Base-by-base conservation (phyloP, 2,797 vertebrate genomes). In the Catostomus latipinnis region DNA sequence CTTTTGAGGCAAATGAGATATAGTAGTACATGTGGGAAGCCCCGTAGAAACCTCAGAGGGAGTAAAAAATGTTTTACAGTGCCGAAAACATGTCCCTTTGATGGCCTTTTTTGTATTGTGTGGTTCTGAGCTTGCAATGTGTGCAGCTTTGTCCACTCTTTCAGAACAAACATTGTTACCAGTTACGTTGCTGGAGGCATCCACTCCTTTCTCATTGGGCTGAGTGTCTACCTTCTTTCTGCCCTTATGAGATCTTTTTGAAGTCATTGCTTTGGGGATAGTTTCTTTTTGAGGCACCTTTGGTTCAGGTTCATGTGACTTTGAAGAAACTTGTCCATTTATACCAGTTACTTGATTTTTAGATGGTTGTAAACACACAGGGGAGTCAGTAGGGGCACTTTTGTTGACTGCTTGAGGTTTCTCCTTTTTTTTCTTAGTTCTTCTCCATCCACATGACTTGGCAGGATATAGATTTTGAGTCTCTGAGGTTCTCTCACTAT, bases 261-360 rank as follows among this genome's bases (percentile, higher is more conserved):
- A 6, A 11, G 48, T 52, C 13, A 60, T 65, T 56, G 16, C 7
- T 54, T 70, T 63, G 11, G 16, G 54, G 8, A 14, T 22, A 10
- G 54, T 8, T 0, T 22, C 14, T 16, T 63, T 48, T 46, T 10
- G 56, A 52, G 71, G 56, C 43, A 75, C 46, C 1, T 2, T 3
- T 1, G 7, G 14, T 34, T 74, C 57, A 45, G 12, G 11, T 54
- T 54, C 10, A 11, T 10, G 50, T 8, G 11, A 11, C 4, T 34
- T 46, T 52, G 50, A 61, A 74, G 58, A 70, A 13, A 63, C 6
- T 14, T 18, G 8, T 80, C 49, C 70, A 71, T 80, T 60, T 54
- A 9, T 48, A 8, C 6, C 8, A 6, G 5, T n/a, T 7, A 18
- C 9, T 4, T 16, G 54, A 22, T 34, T 5, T 49, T 12, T 0